Conservation (phyloP, 2,797 vertebrate species). For the Bradypus variegatus region DNA sequence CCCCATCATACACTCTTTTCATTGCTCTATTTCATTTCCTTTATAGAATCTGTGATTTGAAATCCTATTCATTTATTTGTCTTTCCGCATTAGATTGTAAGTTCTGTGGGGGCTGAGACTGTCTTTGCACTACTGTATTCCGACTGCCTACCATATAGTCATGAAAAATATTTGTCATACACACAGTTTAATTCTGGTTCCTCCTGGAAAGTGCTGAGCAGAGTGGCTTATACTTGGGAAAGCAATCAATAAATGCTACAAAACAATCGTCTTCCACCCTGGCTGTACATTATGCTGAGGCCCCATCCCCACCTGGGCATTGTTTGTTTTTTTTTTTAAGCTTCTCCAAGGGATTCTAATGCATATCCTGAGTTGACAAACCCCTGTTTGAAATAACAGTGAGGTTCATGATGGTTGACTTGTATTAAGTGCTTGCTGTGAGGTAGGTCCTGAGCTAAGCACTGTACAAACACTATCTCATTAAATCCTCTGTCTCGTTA, state of each 20-base stretch:
- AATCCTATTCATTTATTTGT: neutral
- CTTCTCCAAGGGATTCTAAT: constrained; percentile 25
- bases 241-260: neutral
- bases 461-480: neutral
- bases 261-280: neutral
- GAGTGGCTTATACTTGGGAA: neutral
- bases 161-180: constrained; percentile 5
- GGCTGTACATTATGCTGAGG: neutral
- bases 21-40: neutral
- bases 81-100: neutral
- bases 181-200: constrained; percentile 13
- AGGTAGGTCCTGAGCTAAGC: neutral
- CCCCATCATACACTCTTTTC: neutral
- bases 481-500: neutral
- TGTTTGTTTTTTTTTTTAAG: neutral
- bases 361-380: neutral
- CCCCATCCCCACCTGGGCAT: neutral
- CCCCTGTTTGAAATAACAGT: constrained; percentile 34
- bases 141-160: neutral
- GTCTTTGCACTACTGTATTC: constrained; percentile 9
- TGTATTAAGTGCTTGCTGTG: neutral
- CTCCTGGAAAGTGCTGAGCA: constrained; percentile 16
- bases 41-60: neutral
- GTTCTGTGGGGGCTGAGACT: neutral
- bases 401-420: constrained; percentile 1